phyloP scores from a whole-genome alignment of 2,888 invertebrate species.

The Mythimna loreyi region DNA sequence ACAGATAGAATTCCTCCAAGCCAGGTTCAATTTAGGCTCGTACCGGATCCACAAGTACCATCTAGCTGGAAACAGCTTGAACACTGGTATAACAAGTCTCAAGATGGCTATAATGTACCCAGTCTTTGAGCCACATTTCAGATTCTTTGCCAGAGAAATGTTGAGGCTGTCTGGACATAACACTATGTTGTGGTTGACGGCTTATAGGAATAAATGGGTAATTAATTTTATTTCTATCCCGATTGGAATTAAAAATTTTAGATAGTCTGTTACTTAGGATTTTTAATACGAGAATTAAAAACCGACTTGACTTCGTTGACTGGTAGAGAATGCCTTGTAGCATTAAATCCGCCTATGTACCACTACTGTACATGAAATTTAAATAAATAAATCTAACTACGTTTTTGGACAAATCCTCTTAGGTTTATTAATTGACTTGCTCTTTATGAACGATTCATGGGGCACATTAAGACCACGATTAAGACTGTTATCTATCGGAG shows the following conservation, averaged over 20 bases:
- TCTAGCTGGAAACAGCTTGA: constrained; percentile 63
- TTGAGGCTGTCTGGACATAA: constrained; percentile 89
- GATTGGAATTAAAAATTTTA: no score
- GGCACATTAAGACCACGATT: no score
- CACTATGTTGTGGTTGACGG: constrained; percentile 82
- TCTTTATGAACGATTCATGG: no score
- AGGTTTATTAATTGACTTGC: no score
- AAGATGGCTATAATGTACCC: constrained; percentile 87
- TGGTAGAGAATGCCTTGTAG: no score
- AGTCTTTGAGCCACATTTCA: constrained; percentile 90
- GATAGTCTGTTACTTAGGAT: no score
- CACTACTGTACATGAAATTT: no score
- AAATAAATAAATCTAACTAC: no score
- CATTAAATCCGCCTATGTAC: no score
- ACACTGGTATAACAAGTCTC: constrained; percentile 73
- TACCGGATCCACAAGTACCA: constrained; percentile 81
- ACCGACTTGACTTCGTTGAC: no score
- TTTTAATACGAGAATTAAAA: background rate
- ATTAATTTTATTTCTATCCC: constrained; percentile 4
- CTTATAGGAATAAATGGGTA: constrained; percentile 86
- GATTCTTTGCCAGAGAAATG: constrained; percentile 92
- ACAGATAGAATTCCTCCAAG: constrained; percentile 77
- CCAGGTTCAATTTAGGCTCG: constrained; percentile 77
- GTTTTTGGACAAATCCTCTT: no score
- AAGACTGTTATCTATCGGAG: no score